These are phyloP conservation scores for Leptatherina wallacei DNA, from an alignment of 2,797 vertebrate species.

Conservation along the genomic window DNA sequence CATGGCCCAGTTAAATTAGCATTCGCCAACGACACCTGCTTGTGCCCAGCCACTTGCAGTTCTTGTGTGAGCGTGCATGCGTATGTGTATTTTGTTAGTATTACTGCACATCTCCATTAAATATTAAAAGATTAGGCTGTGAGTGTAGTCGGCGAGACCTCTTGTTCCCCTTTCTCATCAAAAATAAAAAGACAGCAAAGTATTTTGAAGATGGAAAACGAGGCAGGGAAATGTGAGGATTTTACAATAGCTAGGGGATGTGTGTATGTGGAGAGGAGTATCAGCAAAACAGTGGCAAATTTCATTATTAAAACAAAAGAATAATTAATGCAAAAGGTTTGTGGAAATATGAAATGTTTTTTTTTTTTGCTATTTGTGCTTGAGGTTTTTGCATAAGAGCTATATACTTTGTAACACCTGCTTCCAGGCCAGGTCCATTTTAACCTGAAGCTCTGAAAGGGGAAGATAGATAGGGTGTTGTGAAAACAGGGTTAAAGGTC, in stretches of 20 bases:
- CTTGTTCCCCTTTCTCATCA: slow-evolving; percentile 82
- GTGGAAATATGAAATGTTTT: slow-evolving; percentile 2
- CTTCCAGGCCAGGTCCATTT: slow-evolving; percentile 27
- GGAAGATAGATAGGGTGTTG: slow-evolving; percentile 56
- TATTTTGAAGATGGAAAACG: slow-evolving; percentile 54
- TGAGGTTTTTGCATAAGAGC: background rate
- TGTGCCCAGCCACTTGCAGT: slow-evolving; percentile 59
- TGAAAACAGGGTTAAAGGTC: slow-evolving; percentile 67
- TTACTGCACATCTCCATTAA: slow-evolving; percentile 82
- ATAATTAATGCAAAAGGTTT: slow-evolving; percentile 16
- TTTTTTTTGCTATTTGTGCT: background rate
- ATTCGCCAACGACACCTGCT: slow-evolving; percentile 85
- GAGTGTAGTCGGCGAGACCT: slow-evolving; percentile 79
- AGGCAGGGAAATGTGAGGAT: slow-evolving; percentile 35
- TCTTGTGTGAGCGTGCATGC: slow-evolving; percentile 14
- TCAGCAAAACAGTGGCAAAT: slow-evolving; percentile 8
- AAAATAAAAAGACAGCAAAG: slow-evolving; percentile 83
- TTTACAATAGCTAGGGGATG: slow-evolving; percentile 36
- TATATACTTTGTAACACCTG: slow-evolving; percentile 43
- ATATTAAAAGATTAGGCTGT: slow-evolving; percentile 86
- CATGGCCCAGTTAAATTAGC: slow-evolving; percentile 83
- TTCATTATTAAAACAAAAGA: slow-evolving; percentile 42
- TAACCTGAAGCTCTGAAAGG: slow-evolving; percentile 30
- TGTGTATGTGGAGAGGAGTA: background rate
- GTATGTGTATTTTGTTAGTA: slow-evolving; percentile 41